phyloP scores from a whole-genome alignment of 2,113 vertebrate genomes.

The Seriola rivoliana region DNA sequence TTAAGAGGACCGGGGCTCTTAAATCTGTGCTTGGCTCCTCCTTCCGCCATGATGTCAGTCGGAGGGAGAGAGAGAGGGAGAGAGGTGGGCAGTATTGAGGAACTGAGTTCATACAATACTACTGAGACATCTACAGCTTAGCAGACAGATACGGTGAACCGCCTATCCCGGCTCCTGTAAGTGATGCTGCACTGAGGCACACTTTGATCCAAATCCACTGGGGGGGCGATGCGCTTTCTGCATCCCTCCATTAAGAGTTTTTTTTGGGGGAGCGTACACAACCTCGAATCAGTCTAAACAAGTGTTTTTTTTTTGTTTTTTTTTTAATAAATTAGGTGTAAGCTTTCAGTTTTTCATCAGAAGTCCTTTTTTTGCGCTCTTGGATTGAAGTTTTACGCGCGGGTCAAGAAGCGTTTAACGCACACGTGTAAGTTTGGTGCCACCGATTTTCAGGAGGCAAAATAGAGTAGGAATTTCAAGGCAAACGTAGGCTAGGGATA shows the following conservation, averaged over 20 bases:
- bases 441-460: constrained; percentile 26
- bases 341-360: constrained; percentile 50
- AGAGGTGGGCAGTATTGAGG: constrained; percentile 83
- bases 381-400: constrained; percentile 77
- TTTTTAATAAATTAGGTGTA: constrained; percentile 43
- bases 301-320: constrained; percentile 47
- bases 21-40: constrained; percentile 81
- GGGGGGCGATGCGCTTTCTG: constrained; percentile 77
- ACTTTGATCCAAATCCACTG: constrained; percentile 82
- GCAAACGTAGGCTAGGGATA: constrained; percentile 66
- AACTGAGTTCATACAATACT: constrained; percentile 87
- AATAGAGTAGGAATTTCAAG: constrained; percentile 48
- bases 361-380: constrained; percentile 34
- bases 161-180: constrained; percentile 84
- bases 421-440: constrained; percentile 43
- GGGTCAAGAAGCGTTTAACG: constrained; percentile 43
- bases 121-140: constrained; percentile 86
- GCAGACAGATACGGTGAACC: constrained; percentile 81
- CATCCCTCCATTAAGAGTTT: constrained; percentile 70
- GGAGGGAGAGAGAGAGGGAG: constrained; percentile 79
- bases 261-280: constrained; percentile 43
- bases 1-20: constrained; percentile 83
- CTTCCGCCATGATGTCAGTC: constrained; percentile 83
- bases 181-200: constrained; percentile 85
- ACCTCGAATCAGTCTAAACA: constrained; percentile 66